Percentiles rank a stretch among this genome's conserved stretches.
phyloP scores from a whole-genome alignment of 2,113 vertebrate species.

The Sphyrna mokarran region DNA sequence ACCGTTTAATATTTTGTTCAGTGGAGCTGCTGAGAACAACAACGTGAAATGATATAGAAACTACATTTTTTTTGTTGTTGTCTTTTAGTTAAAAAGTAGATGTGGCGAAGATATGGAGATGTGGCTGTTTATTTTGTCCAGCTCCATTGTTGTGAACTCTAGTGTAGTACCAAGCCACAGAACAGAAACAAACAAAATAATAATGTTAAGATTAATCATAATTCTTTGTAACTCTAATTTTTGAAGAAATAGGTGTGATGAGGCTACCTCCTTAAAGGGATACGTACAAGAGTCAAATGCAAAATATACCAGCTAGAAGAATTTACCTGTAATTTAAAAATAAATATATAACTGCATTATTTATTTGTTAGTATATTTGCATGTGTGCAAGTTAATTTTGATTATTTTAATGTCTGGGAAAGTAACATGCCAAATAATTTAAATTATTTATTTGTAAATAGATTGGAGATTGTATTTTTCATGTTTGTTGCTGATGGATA shows the following conservation, averaged over 20 bases:
- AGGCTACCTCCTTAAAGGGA: slow-evolving; percentile 4
- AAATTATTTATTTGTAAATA: slow-evolving; percentile 36
- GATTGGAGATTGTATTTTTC: slow-evolving; percentile 31
- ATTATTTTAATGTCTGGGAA: slow-evolving; percentile 1
- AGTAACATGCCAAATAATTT: slow-evolving; percentile 16
- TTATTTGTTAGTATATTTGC: neutral
- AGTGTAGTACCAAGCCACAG: neutral
- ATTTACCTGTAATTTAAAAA: neutral
- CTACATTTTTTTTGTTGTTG: neutral
- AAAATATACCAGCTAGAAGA: neutral
- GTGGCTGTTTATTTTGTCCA: neutral
- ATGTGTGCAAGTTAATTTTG: slow-evolving; percentile 17
- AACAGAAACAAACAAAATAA: slow-evolving; percentile 24
- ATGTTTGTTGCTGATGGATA: slow-evolving; percentile 33
- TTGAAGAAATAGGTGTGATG: neutral
- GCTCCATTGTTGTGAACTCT: neutral
- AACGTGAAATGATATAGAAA: neutral
- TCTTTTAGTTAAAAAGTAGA: neutral
- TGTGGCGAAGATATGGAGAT: neutral
- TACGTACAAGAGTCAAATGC: neutral
- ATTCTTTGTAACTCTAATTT: slow-evolving; percentile 11
- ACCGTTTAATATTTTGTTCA: neutral
- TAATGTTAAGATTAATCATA: slow-evolving; percentile 12
- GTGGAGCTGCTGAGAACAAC: neutral
- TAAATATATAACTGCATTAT: neutral